Percentiles rank a stretch among this genome's conserved stretches.
phyloP scores from a whole-genome alignment of 2,888 invertebrate species.

The Ganaspis brasiliensis region DNA sequence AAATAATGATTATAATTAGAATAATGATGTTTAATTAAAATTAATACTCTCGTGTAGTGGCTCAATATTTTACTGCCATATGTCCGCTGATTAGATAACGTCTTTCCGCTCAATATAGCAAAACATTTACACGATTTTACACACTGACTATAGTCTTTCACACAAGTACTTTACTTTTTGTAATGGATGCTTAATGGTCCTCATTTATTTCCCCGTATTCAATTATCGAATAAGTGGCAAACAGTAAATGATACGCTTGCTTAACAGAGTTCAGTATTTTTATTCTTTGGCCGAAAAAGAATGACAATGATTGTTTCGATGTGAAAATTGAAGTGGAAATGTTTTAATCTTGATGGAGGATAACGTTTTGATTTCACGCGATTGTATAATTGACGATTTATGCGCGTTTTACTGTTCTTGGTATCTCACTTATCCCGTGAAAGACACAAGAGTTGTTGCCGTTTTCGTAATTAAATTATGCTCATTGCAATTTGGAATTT shows the following conservation, averaged over 20 bases:
- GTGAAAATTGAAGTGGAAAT: too few relatives aligned
- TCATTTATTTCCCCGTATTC: constrained; percentile 28
- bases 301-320: too few relatives aligned
- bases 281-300: neutral
- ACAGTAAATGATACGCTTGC: too few relatives aligned
- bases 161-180: neutral
- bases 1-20: neutral
- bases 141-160: neutral
- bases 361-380: constrained; percentile 16
- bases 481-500: too few relatives aligned
- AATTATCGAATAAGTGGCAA: constrained; percentile 32
- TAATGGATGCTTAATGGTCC: constrained; percentile 2
- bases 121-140: constrained; percentile 15
- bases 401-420: neutral
- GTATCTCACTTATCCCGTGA: neutral
- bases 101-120: neutral
- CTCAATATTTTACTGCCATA: constrained; percentile 21
- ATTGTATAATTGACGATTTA: constrained; percentile 29
- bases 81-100: constrained; percentile 19
- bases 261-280: too few relatives aligned
- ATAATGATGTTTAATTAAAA: constrained; percentile 1
- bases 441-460: constrained; percentile 53
- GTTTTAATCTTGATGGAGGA: neutral
- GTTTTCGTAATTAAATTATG: constrained; percentile 51
- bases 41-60: constrained; percentile 6